Evolutionary conservation across 2,888 invertebrate species (phyloP).

Genomic region (Coleophora deauratella): DNA sequence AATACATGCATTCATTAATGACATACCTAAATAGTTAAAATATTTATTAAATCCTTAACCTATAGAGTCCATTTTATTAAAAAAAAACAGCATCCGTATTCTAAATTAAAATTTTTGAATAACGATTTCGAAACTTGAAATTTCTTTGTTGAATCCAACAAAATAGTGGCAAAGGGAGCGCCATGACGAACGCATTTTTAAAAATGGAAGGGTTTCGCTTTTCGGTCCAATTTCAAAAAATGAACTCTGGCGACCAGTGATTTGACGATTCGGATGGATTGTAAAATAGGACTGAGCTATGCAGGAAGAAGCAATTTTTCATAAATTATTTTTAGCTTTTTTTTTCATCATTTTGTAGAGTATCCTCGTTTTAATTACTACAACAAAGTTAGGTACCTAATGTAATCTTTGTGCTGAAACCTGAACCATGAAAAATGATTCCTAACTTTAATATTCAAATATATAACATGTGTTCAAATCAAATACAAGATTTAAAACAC

Average conservation of each 20-base stretch:
- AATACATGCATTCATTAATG: too few species aligned
- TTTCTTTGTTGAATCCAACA: conserved; percentile 35
- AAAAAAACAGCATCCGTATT: conserved; percentile 22
- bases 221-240: conserved; percentile 68
- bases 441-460: too few species aligned
- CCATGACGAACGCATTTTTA: conserved; percentile 68
- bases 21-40: too few species aligned
- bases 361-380: background rate
- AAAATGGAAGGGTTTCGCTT: conserved; percentile 69
- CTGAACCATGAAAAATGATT: too few species aligned
- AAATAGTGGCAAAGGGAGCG: conserved; percentile 57
- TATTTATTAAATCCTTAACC: too few species aligned
- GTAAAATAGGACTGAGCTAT: conserved; percentile 49
- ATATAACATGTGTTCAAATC: background rate
- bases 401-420: too few species aligned
- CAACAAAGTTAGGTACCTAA: background rate
- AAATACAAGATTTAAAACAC: conserved; percentile 29
- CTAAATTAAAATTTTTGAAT: conserved; percentile 28
- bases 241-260: conserved; percentile 61
- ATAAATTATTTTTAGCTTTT: background rate
- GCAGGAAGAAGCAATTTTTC: conserved; percentile 38
- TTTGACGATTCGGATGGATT: conserved; percentile 66
- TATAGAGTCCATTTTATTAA: conserved; percentile 6
- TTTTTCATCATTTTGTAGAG: background rate
- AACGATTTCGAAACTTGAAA: conserved; percentile 29